Conservation (phyloP, 2,888 invertebrate species). For the Drosophila parthenogenetica region DNA sequence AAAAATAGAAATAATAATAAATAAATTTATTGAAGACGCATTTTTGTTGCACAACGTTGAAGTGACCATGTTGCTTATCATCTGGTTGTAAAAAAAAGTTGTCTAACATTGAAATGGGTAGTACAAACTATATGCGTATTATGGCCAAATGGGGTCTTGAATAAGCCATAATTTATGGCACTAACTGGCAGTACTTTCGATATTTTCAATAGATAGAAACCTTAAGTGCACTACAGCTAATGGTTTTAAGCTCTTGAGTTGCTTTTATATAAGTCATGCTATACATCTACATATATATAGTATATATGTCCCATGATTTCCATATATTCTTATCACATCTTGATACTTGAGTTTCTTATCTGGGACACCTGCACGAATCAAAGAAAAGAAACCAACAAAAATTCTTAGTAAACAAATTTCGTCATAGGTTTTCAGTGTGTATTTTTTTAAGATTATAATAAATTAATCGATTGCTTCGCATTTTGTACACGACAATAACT, state of each 20-base stretch:
- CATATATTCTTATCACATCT: slow-evolving; percentile 53
- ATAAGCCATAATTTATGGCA: slow-evolving; percentile 23
- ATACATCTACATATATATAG: neutral
- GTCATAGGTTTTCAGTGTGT: slow-evolving; percentile 46
- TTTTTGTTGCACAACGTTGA: slow-evolving; percentile 66
- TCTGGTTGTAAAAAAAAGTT: slow-evolving; percentile 20
- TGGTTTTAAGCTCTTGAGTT: slow-evolving; percentile 18
- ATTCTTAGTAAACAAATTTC: slow-evolving; percentile 63
- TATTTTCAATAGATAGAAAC: slow-evolving; percentile 19
- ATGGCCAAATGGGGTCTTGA: slow-evolving; percentile 22
- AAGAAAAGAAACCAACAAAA: slow-evolving; percentile 7
- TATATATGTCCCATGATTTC: slow-evolving; percentile 60
- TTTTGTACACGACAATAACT: slow-evolving; percentile 54
- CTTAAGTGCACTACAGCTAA: slow-evolving; percentile 26
- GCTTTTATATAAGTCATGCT: neutral
- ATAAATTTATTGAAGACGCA: slow-evolving; percentile 66
- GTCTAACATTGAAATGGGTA: neutral
- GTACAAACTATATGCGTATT: neutral
- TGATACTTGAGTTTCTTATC: slow-evolving; percentile 39
- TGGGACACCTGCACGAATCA: slow-evolving; percentile 42
- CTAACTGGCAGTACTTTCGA: slow-evolving; percentile 22
- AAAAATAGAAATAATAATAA: slow-evolving; percentile 6
- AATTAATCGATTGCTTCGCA: slow-evolving; percentile 56
- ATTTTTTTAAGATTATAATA: slow-evolving; percentile 60
- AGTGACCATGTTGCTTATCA: slow-evolving; percentile 53